Evolutionary conservation across 2,797 vertebrate genomes (phyloP).

Genomic region (Brachyrhaphis roseni): DNA sequence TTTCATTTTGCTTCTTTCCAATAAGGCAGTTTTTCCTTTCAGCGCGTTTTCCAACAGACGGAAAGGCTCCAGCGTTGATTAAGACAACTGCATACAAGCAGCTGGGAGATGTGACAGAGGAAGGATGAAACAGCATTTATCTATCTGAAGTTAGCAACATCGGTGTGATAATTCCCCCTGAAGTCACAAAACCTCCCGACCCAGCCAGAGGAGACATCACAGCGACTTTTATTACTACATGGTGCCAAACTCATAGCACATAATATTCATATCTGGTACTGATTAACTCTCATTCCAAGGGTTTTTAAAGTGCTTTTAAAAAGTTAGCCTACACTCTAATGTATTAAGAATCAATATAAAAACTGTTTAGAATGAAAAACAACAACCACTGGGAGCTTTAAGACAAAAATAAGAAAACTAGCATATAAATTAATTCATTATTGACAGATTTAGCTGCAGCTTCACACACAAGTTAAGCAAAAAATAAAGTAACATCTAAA

Average conservation of each 20-base stretch:
- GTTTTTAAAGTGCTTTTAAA: not conserved
- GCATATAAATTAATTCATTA: not conserved
- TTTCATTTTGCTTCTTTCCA: conserved; percentile 36
- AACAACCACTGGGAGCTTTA: not conserved
- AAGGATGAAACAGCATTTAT: conserved; percentile 4
- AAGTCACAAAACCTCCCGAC: conserved; percentile 20
- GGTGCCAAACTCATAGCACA: conserved; percentile 25
- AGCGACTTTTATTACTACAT: not conserved
- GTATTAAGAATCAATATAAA: not conserved
- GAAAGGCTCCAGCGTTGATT: conserved; percentile 65
- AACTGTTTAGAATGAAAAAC: not conserved
- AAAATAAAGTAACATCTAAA: not conserved
- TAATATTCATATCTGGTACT: conserved; percentile 34
- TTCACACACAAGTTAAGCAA: not conserved
- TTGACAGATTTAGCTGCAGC: not conserved
- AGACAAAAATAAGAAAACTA: not conserved
- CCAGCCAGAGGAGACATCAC: conserved; percentile 5
- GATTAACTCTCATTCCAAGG: conserved; percentile 33
- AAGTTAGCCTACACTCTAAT: not conserved
- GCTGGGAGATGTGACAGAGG: conserved; percentile 14
- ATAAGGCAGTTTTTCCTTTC: conserved; percentile 57
- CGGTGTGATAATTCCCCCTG: conserved; percentile 9
- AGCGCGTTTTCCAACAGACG: conserved; percentile 74
- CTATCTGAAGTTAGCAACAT: conserved; percentile 2
- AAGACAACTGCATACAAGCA: conserved; percentile 22